Conservation (phyloP, 2,888 invertebrate genomes). For the Phyllotreta cruciferae region DNA sequence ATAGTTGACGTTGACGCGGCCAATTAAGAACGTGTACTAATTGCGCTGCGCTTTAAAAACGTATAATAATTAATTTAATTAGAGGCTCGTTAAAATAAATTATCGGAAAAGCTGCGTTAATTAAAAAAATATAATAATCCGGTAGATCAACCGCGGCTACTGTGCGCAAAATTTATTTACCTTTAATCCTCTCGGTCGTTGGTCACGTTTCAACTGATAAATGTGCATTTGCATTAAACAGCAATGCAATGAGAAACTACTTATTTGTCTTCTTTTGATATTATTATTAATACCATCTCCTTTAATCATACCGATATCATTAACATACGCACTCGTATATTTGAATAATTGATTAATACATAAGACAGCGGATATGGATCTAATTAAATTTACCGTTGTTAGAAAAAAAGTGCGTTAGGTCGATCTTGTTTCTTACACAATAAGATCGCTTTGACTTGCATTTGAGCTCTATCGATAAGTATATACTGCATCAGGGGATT, state of each 20-base stretch:
- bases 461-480: slow-evolving; percentile 13
- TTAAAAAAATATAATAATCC: slow-evolving; percentile 6
- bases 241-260: not conserved
- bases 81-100: slow-evolving; percentile 13
- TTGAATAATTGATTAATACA: slow-evolving; percentile 1
- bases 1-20: slow-evolving; percentile 4
- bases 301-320: slow-evolving; percentile 1
- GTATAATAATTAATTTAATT: slow-evolving; percentile 8
- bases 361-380: not conserved
- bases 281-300: slow-evolving; percentile 2
- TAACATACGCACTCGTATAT: not conserved
- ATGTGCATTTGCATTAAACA: not conserved
- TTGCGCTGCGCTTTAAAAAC: not conserved
- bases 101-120: slow-evolving; percentile 6
- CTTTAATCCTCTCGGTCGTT: not conserved
- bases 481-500: slow-evolving; percentile 5
- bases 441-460: not conserved
- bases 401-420: not conserved
- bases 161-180: not conserved
- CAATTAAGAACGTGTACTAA: slow-evolving; percentile 14
- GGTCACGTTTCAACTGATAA: slow-evolving; percentile 5
- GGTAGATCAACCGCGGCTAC: not conserved
- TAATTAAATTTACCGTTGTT: not conserved
- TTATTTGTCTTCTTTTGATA: slow-evolving; percentile 7
- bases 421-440: not conserved